These are phyloP conservation scores for Subanguina moxae DNA, from an alignment of 1,140 invertebrate species.

Conservation along the genomic window DNA sequence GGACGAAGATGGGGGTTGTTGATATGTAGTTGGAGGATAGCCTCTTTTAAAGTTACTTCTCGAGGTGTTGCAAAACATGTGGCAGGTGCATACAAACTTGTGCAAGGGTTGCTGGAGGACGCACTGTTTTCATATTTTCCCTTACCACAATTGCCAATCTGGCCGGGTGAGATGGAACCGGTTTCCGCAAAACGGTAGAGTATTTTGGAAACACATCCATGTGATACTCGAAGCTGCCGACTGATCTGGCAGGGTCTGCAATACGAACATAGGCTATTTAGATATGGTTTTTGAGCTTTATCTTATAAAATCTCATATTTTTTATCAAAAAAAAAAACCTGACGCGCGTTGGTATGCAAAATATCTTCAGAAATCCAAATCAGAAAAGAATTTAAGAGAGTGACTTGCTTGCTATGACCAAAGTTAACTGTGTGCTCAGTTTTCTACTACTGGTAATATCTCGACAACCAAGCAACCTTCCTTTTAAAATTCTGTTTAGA, in stretches of 20 bases:
- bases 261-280: not conserved
- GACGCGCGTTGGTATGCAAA: too few species aligned
- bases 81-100: not conserved
- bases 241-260: constrained; percentile 3
- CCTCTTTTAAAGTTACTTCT: not conserved
- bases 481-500: too few species aligned
- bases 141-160: not conserved
- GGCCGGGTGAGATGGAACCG: not conserved
- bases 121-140: too few species aligned
- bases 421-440: too few species aligned
- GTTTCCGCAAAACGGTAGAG: constrained; percentile 61
- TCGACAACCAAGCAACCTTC: too few species aligned
- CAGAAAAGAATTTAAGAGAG: too few species aligned
- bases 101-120: not conserved
- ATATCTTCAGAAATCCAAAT: too few species aligned
- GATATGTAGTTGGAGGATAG: not conserved
- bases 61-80: not conserved
- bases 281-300: not conserved
- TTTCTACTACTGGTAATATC: too few species aligned
- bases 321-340: too few species aligned
- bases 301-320: not conserved
- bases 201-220: constrained; percentile 92
- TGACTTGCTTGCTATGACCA: too few species aligned
- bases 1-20: not conserved
- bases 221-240: constrained; percentile 69